Conservation (phyloP, 2,888 invertebrate genomes). For the Penaeus monodon region DNA sequence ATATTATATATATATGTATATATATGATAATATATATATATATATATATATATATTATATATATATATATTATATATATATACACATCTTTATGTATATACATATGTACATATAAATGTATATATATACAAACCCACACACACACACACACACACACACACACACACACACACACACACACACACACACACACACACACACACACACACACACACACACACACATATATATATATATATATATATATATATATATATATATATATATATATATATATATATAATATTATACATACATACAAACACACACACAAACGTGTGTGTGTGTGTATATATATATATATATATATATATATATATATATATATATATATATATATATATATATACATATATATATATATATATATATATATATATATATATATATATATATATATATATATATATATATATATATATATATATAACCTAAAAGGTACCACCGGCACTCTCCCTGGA, state of each 20-base stretch:
- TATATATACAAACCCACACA: background rate
- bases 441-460: background rate
- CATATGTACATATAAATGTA: background rate
- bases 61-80: no score
- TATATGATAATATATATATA: no score
- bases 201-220: background rate
- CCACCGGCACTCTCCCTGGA: no score
- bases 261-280: conserved; percentile 8
- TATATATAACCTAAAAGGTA: no score
- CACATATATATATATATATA: background rate
- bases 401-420: conserved; percentile 5
- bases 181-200: background rate
- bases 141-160: background rate
- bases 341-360: conserved; percentile 26
- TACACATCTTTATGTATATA: no score
- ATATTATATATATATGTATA: background rate
- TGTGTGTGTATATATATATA: background rate
- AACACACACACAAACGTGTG: background rate
- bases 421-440: conserved; percentile 22
- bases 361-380: background rate
- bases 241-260: conserved; percentile 12
- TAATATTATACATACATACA: conserved; percentile 12
- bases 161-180: background rate
- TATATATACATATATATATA: conserved; percentile 9
- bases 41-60: no score